Percentiles rank a stretch among this genome's conserved stretches.
Conservation (phyloP, 2,797 vertebrate species). For the Cottoperca gobio region DNA sequence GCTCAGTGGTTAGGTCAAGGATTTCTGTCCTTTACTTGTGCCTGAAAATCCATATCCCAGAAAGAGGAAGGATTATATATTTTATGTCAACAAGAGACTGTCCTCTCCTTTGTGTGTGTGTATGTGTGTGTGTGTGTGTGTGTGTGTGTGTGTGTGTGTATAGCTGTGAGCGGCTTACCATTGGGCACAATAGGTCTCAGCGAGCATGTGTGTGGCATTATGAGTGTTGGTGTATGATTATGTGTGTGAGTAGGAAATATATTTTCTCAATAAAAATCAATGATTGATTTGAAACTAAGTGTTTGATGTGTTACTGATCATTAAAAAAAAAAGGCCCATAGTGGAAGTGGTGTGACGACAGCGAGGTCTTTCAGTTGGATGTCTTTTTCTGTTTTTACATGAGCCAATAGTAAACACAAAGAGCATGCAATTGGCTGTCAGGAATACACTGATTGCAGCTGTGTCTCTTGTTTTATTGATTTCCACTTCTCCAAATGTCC, state of each 20-base stretch:
- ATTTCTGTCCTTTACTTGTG: slow-evolving; percentile 74
- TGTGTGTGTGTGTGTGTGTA: slow-evolving; percentile 24
- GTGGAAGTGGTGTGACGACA: neutral
- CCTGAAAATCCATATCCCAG: slow-evolving; percentile 73
- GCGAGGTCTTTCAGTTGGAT: neutral
- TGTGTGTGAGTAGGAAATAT: neutral
- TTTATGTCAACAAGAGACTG: slow-evolving; percentile 72
- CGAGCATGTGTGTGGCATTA: slow-evolving; percentile 11
- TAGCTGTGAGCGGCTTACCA: slow-evolving; percentile 18
- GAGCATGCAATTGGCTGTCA: slow-evolving; percentile 2
- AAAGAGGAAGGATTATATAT: slow-evolving; percentile 75
- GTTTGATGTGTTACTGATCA: neutral
- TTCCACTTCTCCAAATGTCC: slow-evolving; percentile 19
- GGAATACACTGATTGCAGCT: neutral
- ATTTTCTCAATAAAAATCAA: no score
- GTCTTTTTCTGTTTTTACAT: neutral
- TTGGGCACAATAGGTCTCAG: slow-evolving; percentile 22
- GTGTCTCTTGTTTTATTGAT: slow-evolving; percentile 20
- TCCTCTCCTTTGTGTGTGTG: slow-evolving; percentile 35
- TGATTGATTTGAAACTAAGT: neutral
- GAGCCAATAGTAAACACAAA: neutral
- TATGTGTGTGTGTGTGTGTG: slow-evolving; percentile 25
- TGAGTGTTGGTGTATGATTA: neutral
- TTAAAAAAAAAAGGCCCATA: neutral
- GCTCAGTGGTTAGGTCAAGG: slow-evolving; percentile 71